Evolutionary conservation across 2,797 vertebrate genomes (phyloP), one percentile per base, ranked within the genome.

Genomic region (Thripadectes ignobilis): DNA sequence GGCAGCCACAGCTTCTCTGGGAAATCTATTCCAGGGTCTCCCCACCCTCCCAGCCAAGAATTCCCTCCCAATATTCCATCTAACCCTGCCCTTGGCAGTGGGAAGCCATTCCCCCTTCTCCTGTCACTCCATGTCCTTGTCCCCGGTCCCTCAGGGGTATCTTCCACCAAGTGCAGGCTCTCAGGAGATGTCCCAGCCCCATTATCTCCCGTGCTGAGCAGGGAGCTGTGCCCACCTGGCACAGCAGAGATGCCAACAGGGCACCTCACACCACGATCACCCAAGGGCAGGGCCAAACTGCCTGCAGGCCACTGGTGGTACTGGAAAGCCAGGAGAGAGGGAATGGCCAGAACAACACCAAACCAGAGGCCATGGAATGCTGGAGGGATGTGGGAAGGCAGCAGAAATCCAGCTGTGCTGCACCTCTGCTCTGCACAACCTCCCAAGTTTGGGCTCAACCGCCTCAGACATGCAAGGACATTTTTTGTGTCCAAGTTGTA

Each of bases 131-230:
- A 34, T 6, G 6, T 6, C 27, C 45, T 17, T 8, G 16, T 5
- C 21, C 39, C 7, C 12, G 43, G 26, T 10, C 55, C 45, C 51
- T 15, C 61, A 6, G 2, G 15, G 34, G 1, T 6, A 55, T 7
- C 41, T 34, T 48, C 66, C 29, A 55, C 3, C 57, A 20, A 34
- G 16, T 1, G 3, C 41, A 52, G 21, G 45, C 49, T 5, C 16
- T 39, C 68, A 43, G 30, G 14, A 9, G 7, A 49, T 34, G 23
- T 4, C 34, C 54, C 23, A 34, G 34, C 8, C 1, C 0, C 4
- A 5, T 61, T 55, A 43, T 30, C 61, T 52, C 73, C 52, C 11
- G 14, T 2, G 11, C 51, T 27, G 62, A 36, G 20, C 0, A 0
- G 15, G 27, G 39, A 9, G 10, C 9, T 8, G 39, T 3, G 36